Conservation (phyloP, 2,888 invertebrate species). For the Drosophila anomalata region DNA sequence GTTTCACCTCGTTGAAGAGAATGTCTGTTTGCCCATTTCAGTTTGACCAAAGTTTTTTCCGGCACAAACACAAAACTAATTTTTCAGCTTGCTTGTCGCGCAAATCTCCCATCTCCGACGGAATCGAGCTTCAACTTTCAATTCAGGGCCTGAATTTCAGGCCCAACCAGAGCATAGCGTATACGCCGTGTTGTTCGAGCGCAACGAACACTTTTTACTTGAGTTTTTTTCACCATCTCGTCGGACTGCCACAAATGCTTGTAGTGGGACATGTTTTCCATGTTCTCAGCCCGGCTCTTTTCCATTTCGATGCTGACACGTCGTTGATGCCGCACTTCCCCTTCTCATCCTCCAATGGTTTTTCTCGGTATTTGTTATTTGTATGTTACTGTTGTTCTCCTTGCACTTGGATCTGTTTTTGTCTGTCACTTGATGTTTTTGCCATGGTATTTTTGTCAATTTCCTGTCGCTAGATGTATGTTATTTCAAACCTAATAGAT, state of each 20-base stretch:
- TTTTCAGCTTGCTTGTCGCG: conserved; percentile 42
- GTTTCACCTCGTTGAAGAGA: conserved; percentile 5
- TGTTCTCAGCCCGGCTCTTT: conserved; percentile 37
- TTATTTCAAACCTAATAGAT: conserved; percentile 56
- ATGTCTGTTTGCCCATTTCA: conserved; percentile 39
- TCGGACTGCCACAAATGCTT: conserved; percentile 56
- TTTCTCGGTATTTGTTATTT: conserved; percentile 26
- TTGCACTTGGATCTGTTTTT: conserved; percentile 34
- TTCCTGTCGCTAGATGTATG: conserved; percentile 36
- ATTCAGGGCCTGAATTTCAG: conserved; percentile 15
- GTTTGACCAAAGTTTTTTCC: conserved; percentile 47
- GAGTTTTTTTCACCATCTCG: conserved; percentile 22
- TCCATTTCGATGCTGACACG: conserved; percentile 58
- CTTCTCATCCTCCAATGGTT: conserved; percentile 7
- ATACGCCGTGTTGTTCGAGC: conserved; percentile 54
- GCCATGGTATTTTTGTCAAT: conserved; percentile 23
- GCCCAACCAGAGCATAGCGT: conserved; percentile 34
- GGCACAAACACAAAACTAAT: conserved; percentile 42
- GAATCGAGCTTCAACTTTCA: conserved; percentile 24
- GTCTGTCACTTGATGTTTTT: conserved; percentile 30
- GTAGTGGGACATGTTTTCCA: conserved; percentile 56
- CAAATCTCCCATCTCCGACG: conserved; percentile 18
- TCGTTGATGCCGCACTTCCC: conserved; percentile 31
- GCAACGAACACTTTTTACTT: conserved; percentile 41
- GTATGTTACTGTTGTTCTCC: conserved; percentile 15